Evolutionary conservation across 2,113 vertebrate species (phyloP).

Genomic region (Buteo buteo): DNA sequence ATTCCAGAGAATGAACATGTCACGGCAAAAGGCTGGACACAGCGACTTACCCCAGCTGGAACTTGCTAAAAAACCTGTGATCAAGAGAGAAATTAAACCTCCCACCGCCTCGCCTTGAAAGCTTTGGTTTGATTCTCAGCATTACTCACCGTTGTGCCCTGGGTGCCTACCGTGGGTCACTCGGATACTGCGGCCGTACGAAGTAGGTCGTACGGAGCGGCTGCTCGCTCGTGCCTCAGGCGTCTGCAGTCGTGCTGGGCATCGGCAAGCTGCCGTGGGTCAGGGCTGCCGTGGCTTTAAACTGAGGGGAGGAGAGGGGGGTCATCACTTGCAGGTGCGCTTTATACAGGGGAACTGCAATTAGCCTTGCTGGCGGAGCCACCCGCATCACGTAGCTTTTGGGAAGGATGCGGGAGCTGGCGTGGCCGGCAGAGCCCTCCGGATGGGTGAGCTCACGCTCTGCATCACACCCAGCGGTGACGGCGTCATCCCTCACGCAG

Average conservation of each 20-base stretch:
- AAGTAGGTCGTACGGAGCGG: fast-evolving
- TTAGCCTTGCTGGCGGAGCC: not conserved
- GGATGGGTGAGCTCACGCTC: not conserved
- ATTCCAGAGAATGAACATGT: not conserved
- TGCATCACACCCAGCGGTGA: not conserved
- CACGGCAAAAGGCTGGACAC: not conserved
- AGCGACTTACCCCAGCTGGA: not conserved
- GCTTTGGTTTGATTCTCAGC: not conserved
- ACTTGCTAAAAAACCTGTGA: not conserved
- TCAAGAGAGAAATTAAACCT: not conserved
- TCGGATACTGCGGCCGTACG: fast-evolving
- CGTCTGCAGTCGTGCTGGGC: not conserved
- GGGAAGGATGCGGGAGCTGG: not conserved
- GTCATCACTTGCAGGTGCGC: fast-evolving
- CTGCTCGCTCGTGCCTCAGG: fast-evolving
- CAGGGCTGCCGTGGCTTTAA: not conserved
- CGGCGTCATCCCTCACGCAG: not conserved
- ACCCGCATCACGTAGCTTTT: fast-evolving
- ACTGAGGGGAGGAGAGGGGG: not conserved
- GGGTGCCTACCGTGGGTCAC: not conserved
- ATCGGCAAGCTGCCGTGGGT: not conserved
- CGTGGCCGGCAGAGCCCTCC: fast-evolving
- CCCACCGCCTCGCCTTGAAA: not conserved
- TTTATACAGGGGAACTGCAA: not conserved
- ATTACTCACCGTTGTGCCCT: fast-evolving